Conservation (phyloP, 2,888 invertebrate species). For the Gymnocheta viridis region DNA sequence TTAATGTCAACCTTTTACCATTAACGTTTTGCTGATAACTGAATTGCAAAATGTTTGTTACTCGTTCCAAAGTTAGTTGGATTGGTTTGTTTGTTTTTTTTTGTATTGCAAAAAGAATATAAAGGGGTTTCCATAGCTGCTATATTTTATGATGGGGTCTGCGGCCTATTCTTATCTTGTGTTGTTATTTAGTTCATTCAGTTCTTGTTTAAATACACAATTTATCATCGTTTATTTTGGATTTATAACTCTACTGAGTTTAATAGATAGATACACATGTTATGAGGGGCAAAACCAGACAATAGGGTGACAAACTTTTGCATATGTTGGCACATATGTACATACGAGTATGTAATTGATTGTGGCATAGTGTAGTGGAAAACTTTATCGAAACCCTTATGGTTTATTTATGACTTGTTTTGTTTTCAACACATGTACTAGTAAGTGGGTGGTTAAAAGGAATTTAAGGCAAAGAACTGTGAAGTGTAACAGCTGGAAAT, state of each 20-base stretch:
- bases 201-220: background rate
- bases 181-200: constrained; percentile 1
- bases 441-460: background rate
- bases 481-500: background rate
- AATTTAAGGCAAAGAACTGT: background rate
- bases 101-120: constrained; percentile 34
- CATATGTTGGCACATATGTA: background rate
- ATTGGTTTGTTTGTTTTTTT: background rate
- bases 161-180: constrained; percentile 20
- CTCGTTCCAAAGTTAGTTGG: constrained; percentile 6
- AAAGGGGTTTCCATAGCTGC: constrained; percentile 47
- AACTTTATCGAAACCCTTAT: background rate
- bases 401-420: background rate
- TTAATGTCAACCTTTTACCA: constrained; percentile 43
- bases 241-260: constrained; percentile 2
- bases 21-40: constrained; percentile 53
- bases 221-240: constrained; percentile 27
- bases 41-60: constrained; percentile 50
- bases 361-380: background rate
- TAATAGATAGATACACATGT: too few relatives aligned
- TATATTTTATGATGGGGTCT: background rate
- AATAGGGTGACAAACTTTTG: constrained; percentile 5
- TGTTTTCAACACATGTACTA: background rate
- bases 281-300: constrained; percentile 13
- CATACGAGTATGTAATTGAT: background rate